Conservation (phyloP, 2,888 invertebrate species). For the Anagyrus pseudococci region DNA sequence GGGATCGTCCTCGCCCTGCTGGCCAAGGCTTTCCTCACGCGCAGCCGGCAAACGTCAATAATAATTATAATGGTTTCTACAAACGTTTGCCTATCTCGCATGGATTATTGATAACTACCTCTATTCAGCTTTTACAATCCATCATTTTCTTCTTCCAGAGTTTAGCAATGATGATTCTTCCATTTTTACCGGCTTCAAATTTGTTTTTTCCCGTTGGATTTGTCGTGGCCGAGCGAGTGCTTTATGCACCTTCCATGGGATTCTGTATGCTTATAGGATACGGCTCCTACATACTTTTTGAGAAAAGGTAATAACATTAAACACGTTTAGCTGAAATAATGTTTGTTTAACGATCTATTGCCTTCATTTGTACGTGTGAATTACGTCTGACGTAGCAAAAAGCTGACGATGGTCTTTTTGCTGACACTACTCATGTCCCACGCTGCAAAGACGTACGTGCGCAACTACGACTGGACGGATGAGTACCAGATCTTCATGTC, state of each 20-base stretch:
- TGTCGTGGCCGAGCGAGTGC: conserved; percentile 92
- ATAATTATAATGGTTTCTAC: conserved; percentile 70
- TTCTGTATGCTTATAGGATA: conserved; percentile 92
- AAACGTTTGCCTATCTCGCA: background rate
- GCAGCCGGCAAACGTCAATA: conserved; percentile 70
- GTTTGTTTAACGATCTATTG: too few species aligned
- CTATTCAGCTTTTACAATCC: background rate
- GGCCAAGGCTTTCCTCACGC: conserved; percentile 66
- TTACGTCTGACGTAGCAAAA: conserved; percentile 59
- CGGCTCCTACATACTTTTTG: conserved; percentile 77
- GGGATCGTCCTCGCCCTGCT: conserved; percentile 68
- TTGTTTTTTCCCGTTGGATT: conserved; percentile 98
- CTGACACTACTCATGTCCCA: conserved; percentile 76
- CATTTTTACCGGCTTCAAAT: conserved; percentile 95
- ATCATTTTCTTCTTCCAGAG: conserved; percentile 72
- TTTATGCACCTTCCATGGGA: conserved; percentile 98
- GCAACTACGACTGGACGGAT: conserved; percentile 93
- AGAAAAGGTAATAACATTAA: conserved; percentile 69
- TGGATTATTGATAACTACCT: background rate
- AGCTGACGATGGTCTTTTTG: conserved; percentile 73
- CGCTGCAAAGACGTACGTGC: conserved; percentile 82
- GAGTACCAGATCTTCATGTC: conserved; percentile 95
- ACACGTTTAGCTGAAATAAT: too few species aligned
- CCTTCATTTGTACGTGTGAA: too few species aligned
- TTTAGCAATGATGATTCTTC: conserved; percentile 84